These are phyloP conservation scores for Coccyzus lansbergi DNA, from an alignment of 2,797 vertebrate genomes.

Conservation along the genomic window DNA sequence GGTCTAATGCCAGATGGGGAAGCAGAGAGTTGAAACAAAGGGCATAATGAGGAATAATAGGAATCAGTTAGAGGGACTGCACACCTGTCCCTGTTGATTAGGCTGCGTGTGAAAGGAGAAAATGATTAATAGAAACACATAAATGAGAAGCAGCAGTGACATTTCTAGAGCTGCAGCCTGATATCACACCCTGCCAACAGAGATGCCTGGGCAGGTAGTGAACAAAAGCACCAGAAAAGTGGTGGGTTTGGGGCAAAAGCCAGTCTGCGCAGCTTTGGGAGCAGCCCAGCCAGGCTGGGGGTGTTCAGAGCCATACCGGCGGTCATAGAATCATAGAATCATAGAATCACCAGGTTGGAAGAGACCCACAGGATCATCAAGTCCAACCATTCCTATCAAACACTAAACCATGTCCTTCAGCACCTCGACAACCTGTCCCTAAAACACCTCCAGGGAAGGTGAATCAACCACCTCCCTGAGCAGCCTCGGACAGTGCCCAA, in stretches of 20 bases:
- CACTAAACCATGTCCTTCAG: too few species aligned
- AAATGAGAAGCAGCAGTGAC: neutral
- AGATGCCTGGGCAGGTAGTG: neutral
- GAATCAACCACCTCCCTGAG: too few species aligned
- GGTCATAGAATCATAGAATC: too few species aligned
- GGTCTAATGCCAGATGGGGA: neutral
- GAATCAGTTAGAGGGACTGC: neutral
- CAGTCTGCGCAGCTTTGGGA: rapidly evolving
- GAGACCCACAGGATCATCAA: too few species aligned
- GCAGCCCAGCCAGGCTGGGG: neutral
- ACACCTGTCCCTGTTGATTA: constrained; percentile 6
- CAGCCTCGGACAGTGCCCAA: too few species aligned
- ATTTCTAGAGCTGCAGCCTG: neutral
- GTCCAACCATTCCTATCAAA: too few species aligned
- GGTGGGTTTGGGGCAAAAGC: neutral
- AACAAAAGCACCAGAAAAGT: neutral
- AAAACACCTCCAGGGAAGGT: too few species aligned
- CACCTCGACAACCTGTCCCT: too few species aligned
- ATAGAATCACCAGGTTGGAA: too few species aligned
- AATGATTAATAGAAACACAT: neutral
- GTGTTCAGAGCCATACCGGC: neutral
- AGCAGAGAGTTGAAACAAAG: constrained; percentile 23
- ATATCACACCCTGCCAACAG: neutral
- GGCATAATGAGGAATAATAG: constrained; percentile 28
- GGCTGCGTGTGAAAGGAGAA: neutral